Evolutionary conservation across 1,140 invertebrate genomes (phyloP).

Genomic region (Spodoptera frugiperda): DNA sequence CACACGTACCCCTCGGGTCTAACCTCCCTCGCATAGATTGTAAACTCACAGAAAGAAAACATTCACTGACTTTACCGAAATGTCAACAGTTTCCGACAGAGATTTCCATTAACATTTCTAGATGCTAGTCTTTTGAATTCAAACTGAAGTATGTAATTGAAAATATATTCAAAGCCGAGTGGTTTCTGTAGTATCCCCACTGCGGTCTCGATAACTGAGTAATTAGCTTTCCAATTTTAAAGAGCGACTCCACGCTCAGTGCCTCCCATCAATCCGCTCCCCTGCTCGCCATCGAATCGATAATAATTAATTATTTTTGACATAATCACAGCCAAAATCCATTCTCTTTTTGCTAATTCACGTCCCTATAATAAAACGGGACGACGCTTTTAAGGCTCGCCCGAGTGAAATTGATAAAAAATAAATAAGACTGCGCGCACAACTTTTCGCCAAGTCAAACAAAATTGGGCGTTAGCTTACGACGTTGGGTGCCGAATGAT

Average conservation of each 20-base stretch:
- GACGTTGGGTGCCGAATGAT: slow-evolving; percentile 66
- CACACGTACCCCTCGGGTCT: slow-evolving; percentile 54
- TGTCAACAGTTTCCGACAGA: slow-evolving; percentile 23
- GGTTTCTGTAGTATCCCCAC: slow-evolving; percentile 71
- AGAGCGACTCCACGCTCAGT: slow-evolving; percentile 72
- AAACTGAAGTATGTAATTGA: slow-evolving; percentile 6
- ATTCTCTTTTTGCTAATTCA: slow-evolving; percentile 87
- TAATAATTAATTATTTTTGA: slow-evolving; percentile 88
- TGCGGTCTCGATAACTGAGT: slow-evolving; percentile 66
- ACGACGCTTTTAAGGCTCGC: slow-evolving; percentile 78
- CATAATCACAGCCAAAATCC: slow-evolving; percentile 87
- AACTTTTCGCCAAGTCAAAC: slow-evolving; percentile 81
- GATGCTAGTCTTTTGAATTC: slow-evolving; percentile 15
- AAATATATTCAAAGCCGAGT: slow-evolving; percentile 49
- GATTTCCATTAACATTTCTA: slow-evolving; percentile 17
- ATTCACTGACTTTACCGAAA: slow-evolving; percentile 40
- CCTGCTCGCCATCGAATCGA: slow-evolving; percentile 80
- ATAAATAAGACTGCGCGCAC: slow-evolving; percentile 78
- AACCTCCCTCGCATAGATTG: slow-evolving; percentile 56
- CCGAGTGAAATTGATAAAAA: slow-evolving; percentile 84
- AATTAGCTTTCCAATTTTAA: slow-evolving; percentile 85
- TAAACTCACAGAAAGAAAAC: slow-evolving; percentile 51
- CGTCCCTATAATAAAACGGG: slow-evolving; percentile 83
- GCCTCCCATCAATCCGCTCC: slow-evolving; percentile 80
- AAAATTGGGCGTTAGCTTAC: slow-evolving; percentile 74